Evolutionary conservation across 2,888 invertebrate species (phyloP), one percentile per base, ranked within the genome.

Genomic region (Spatulosminthurus flaviceps): DNA sequence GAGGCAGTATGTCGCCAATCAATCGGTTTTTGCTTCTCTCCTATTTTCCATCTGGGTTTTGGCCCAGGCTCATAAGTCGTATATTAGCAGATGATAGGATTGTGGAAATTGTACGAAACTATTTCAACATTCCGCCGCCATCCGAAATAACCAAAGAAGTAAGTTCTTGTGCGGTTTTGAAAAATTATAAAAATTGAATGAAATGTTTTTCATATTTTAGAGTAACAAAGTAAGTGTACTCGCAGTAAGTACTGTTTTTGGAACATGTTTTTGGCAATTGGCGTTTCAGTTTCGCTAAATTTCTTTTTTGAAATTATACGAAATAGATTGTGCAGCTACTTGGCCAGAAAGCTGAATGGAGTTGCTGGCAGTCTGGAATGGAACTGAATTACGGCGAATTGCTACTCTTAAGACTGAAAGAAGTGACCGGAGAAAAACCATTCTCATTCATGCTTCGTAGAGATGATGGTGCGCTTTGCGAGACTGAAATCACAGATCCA

Each of bases 31-130:
- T 99, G 19, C 90, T 98, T 13, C 93, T 98, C 92, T 96, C 97
- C 0, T 99, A 99, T 89, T 96, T 98, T 87, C 99, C 99, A 0
- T 94, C 95, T 83, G 98, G 98, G 0, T 98, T 99, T 89, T 99
- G 98, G 98, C 94, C 98, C 0, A 90, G 98, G 0, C 90, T 99
- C 26, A 94, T 96, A 82, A 95, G 97, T 66, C 74, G 81, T n/a
- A 72, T 81, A n/a, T 89, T 98, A 79, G 96, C 96, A 0, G 98
- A 98, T 87, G 93, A 94, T 83, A 91, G 93, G 42, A 92, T 96
- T 22, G 92, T 93, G 0, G 93, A 93, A 82, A 93, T 94, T 13
- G 92, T 95, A 0, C 90, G 93, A 83, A 90, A 91, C 0, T 92
- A 94, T 83, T 93, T 95, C 34, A 43, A 92, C 96, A 21, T 93